phyloP scores from a whole-genome alignment of 2,888 invertebrate species.

The Blera fallax region DNA sequence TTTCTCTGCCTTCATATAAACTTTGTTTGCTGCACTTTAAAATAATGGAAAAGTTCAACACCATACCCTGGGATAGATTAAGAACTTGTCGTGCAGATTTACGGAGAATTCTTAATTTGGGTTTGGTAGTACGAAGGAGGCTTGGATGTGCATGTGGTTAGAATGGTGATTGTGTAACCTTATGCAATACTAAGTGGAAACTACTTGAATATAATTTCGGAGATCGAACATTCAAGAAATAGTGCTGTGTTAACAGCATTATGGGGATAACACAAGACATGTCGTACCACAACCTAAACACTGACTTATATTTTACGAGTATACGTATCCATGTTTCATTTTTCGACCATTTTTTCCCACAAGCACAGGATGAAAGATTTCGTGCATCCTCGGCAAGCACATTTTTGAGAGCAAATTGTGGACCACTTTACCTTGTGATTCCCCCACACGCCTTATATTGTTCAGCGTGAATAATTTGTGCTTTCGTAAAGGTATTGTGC shows the following conservation, averaged over 20 bases:
- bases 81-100: slow-evolving; percentile 43
- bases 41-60: slow-evolving; percentile 48
- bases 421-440: background rate
- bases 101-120: slow-evolving; percentile 53
- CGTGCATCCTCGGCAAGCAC: background rate
- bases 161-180: background rate
- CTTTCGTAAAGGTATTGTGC: background rate
- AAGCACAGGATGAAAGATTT: background rate
- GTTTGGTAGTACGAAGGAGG: background rate
- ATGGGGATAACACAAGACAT: background rate
- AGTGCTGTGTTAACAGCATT: background rate
- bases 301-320: background rate
- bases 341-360: background rate
- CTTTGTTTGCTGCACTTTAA: slow-evolving; percentile 56
- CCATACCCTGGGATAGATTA: slow-evolving; percentile 37
- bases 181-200: background rate
- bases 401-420: background rate
- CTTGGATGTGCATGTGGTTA: background rate
- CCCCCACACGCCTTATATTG: background rate
- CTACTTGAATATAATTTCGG: background rate
- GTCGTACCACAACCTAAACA: background rate
- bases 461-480: background rate
- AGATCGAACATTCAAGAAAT: slow-evolving; percentile 2
- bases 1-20: background rate
- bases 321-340: background rate